phyloP scores from a whole-genome alignment of 2,113 vertebrate genomes.

The Choloepus hoffmanni region DNA sequence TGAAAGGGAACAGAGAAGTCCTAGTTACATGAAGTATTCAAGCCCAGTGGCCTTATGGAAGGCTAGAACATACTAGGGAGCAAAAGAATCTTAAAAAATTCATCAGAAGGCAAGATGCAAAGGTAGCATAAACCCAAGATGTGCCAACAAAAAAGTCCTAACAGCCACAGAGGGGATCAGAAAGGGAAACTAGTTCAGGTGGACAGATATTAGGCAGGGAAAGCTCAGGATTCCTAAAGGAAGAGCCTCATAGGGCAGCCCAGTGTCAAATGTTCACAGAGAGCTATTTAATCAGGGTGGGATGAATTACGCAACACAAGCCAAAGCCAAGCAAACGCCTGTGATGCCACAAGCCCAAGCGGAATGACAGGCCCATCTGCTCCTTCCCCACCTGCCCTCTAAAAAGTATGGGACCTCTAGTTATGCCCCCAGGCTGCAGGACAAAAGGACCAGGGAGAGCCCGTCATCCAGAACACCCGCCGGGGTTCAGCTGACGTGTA shows the following conservation, averaged over 20 bases:
- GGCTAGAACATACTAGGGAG: neutral
- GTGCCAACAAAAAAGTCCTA: neutral
- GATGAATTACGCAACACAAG: neutral
- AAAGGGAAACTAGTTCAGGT: neutral
- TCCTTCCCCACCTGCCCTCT: neutral
- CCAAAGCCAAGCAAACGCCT: neutral
- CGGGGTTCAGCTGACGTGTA: neutral
- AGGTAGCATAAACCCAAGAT: neutral
- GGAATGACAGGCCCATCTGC: neutral
- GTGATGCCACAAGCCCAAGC: neutral
- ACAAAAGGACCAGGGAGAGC: neutral
- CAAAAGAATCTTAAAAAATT: neutral
- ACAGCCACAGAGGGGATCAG: neutral
- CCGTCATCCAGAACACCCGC: neutral
- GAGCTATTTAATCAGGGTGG: neutral
- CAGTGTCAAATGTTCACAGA: neutral
- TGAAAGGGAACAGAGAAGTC: neutral
- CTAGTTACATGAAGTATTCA: neutral
- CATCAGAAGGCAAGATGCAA: neutral
- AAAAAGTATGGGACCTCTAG: neutral
- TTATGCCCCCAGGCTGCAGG: neutral
- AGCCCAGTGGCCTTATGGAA: neutral
- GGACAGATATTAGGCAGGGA: neutral
- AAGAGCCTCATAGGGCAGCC: neutral
- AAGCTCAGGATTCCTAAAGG: neutral